Base-by-base conservation (phyloP, 1,140 invertebrate species). In the Hylyphantes graminicola region DNA sequence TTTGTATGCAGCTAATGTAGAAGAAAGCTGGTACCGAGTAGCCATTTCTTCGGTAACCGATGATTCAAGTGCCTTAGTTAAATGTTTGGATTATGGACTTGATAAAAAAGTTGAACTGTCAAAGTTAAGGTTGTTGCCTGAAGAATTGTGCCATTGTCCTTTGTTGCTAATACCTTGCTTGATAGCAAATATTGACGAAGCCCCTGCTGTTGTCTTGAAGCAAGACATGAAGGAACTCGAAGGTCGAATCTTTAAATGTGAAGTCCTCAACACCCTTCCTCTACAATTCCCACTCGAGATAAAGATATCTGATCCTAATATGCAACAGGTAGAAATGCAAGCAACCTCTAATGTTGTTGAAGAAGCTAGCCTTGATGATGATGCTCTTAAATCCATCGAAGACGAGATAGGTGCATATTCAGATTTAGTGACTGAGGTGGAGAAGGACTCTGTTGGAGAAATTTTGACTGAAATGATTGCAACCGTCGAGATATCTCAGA, bases 1-100 rank as follows among this genome's bases (percentile, higher is more conserved):
- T 53, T 85, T 85, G n/a, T 85, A 85, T 77, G 82, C 82, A 61
- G 82, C 17, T 12, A 70, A 85, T 61, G 21, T 53, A 15, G 13
- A 68, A 7, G 61, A 61, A 6, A 15, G 53, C 7, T 85, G 74
- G 64, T 70, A 21, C 54, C 73, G 82, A 7, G 54, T 51, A 8
- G 17, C 11, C 19, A 53, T 80, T 50, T 19, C 19, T 13, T 21
- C 2, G 9, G 13, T 76, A 2, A 21, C 13, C 21, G 17, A 59
- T 53, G 50, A 53, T 15, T 5, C 55, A 73, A 13, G 50, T 70
- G 64, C 64, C 12, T n/a, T 61, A 15, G 64, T 85, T 19, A 68
- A 70, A 21, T 68, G 61, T 61, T 12, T 85, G 51, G 82, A 85
- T 77, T 77, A 54, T 85, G 63, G 64, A n/a, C 11, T 59, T 19